Evolutionary conservation across 1,140 invertebrate genomes (phyloP), one percentile per base, ranked within the genome.

Genomic region (Nomia melanderi): DNA sequence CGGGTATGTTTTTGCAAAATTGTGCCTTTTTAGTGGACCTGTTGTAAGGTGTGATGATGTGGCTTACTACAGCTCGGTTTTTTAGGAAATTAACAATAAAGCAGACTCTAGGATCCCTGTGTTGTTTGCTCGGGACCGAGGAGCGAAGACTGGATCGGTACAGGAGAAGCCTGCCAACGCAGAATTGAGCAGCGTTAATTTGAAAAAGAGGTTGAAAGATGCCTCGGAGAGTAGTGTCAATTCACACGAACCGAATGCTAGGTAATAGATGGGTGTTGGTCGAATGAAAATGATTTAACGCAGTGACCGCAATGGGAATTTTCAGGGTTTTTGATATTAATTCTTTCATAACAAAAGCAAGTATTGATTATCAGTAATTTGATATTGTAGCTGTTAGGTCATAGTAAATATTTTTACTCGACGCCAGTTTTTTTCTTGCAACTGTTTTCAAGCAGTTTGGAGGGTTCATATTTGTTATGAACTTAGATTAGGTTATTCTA

Each of bases 81-180:
- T 56, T 5, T 27, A 87, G 72, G 85, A 87, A 67, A 71, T 41
- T 20, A 31, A 17, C 54, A 50, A 59, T 12, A 86, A 64, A 82
- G 47, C 62, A 67, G 88, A 88, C 67, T 89, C 88, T 9, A 81
- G 77, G 59, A 89, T 89, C 31, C 88, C 88, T 0, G 66, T 89
- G 20, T 53, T 85, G 1, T 80, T 78, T 27, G 73, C 74, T 8
- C 78, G 81, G 1, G 87, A 88, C 20, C 84, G 81, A 50, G 36
- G 73, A 33, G 17, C 29, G 66, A 82, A 67, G 23, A 50, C 44
- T 27, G 60, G 9, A 20, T 62, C 78, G 31, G 72, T 56, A 53
- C 62, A 69, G 36, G 67, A 81, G 23, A 77, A 78, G 25, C 60
- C 66, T 17, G 25, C 23, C 65, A 85, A 73, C 64, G 47, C 63